Evolutionary conservation across 1,140 invertebrate genomes (phyloP).

Genomic region (Drosophila pseudoobscura): DNA sequence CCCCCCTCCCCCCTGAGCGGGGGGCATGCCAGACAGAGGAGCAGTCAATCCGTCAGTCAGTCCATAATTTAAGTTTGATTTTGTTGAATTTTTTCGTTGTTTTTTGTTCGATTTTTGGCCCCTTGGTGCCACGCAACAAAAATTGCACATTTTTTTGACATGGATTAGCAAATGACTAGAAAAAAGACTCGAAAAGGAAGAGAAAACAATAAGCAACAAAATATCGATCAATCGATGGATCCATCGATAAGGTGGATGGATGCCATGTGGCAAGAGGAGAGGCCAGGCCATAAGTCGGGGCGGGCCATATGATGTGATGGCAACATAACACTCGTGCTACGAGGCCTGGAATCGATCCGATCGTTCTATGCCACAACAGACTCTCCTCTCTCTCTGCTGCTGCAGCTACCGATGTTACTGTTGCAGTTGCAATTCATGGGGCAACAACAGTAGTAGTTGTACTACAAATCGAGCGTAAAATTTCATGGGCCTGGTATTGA

Average conservation of each 20-base stretch:
- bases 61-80: slow-evolving; percentile 44
- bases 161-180: slow-evolving; percentile 59
- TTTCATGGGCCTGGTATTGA: slow-evolving; percentile 83
- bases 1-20: too few relatives aligned
- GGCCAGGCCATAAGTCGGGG: slow-evolving; percentile 20
- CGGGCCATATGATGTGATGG: slow-evolving; percentile 40
- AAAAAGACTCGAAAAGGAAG: slow-evolving; percentile 37
- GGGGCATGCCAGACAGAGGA: too few relatives aligned
- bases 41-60: slow-evolving; percentile 29
- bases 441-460: slow-evolving; percentile 77
- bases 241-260: too few relatives aligned
- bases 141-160: slow-evolving; percentile 59
- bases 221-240: slow-evolving; percentile 37
- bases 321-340: slow-evolving; percentile 25
- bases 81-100: slow-evolving; percentile 41
- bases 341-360: slow-evolving; percentile 22
- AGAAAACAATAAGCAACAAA: slow-evolving; percentile 22
- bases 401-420: background rate
- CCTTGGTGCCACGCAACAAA: slow-evolving; percentile 38
- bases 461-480: slow-evolving; percentile 83
- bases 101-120: slow-evolving; percentile 15
- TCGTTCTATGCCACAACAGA: slow-evolving; percentile 5
- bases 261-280: slow-evolving; percentile 40
- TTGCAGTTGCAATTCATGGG: slow-evolving; percentile 36
- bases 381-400: slow-evolving; percentile 5